Conservation (phyloP, 2,888 invertebrate species). For the Oithona nana region DNA sequence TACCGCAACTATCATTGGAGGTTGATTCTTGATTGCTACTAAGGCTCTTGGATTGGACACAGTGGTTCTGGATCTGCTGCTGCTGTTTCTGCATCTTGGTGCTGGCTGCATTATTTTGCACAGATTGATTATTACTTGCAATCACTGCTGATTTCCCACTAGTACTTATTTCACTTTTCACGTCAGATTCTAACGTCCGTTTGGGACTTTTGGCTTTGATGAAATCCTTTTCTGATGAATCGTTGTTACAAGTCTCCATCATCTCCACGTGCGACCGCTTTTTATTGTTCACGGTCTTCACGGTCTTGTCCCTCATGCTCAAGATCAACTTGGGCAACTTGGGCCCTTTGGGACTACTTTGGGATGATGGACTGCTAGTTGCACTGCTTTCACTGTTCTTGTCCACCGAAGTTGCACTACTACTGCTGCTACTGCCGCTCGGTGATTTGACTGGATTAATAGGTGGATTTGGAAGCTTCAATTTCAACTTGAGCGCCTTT, state of each 20-base stretch:
- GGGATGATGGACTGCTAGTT: neutral
- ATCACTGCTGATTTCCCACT: neutral
- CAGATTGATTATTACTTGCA: neutral
- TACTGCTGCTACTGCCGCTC: neutral
- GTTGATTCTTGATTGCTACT: neutral
- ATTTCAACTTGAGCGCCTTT: conserved; percentile 16
- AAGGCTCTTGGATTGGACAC: no score
- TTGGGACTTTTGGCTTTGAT: neutral
- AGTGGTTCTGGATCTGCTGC: no score
- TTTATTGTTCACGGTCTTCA: neutral
- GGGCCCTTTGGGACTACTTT: neutral
- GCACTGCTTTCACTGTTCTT: neutral
- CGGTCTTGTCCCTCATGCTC: conserved; percentile 12
- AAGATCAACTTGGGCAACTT: conserved; percentile 12
- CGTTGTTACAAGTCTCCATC: neutral
- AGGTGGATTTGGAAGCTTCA: conserved; percentile 8
- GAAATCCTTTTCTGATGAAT: neutral
- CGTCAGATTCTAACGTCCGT: neutral
- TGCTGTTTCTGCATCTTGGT: neutral
- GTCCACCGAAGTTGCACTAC: no score
- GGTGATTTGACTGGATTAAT: neutral
- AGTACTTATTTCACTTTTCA: neutral
- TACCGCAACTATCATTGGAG: neutral
- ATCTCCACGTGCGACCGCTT: neutral
- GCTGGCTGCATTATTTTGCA: neutral